Conservation (phyloP, 2,113 vertebrate genomes). For the Tyrannus savana region DNA sequence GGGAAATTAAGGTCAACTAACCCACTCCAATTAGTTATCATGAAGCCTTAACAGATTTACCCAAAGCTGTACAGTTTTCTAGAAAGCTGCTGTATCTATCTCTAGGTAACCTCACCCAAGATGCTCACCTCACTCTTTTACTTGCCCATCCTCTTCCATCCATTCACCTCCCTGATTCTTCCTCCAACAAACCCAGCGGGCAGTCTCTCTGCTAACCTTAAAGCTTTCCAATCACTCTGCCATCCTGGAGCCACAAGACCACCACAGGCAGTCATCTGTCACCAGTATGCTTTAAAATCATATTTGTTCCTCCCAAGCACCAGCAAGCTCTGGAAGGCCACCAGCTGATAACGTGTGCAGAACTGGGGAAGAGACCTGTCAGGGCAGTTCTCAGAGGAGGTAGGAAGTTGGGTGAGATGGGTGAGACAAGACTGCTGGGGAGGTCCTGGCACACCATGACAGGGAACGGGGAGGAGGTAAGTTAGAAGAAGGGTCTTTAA, state of each 20-base stretch:
- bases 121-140: not conserved
- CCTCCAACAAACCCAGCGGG: not conserved
- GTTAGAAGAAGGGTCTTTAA: not conserved
- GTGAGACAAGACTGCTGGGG: not conserved
- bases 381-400: not conserved
- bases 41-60: not conserved
- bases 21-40: not conserved
- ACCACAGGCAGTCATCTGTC: not conserved
- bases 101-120: not conserved
- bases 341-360: not conserved
- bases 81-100: not conserved
- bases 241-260: not conserved
- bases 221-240: not conserved
- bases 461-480: not conserved
- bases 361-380: not conserved
- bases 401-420: not conserved
- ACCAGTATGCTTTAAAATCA: not conserved
- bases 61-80: not conserved
- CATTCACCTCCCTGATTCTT: not conserved
- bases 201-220: not conserved
- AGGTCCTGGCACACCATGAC: not conserved
- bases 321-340: not conserved
- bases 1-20: conserved; percentile 12
- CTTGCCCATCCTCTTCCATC: not conserved
- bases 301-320: not conserved